Percentiles rank a stretch among this genome's conserved stretches.
Conservation (phyloP, 2,888 invertebrate species). For the Athalia cordata region DNA sequence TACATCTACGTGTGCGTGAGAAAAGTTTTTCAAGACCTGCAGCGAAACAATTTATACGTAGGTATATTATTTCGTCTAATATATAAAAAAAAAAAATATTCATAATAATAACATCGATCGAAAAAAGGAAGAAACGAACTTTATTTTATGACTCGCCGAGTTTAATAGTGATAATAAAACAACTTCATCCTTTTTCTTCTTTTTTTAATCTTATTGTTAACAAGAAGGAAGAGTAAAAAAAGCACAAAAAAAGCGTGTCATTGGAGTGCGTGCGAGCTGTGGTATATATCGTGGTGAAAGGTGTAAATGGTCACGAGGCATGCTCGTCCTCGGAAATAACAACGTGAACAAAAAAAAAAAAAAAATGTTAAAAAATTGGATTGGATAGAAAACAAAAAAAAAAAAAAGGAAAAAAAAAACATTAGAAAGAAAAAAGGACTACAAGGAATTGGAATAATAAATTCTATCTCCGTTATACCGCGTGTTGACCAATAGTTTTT, state of each 20-base stretch:
- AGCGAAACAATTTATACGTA: too few relatives aligned
- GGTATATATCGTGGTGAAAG: background rate
- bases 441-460: background rate
- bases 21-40: too few relatives aligned
- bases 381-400: background rate
- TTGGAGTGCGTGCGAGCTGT: background rate
- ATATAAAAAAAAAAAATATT: too few relatives aligned
- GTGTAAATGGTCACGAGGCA: constrained; percentile 21
- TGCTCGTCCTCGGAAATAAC: constrained; percentile 7
- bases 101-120: too few relatives aligned
- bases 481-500: constrained; percentile 41
- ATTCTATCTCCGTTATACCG: constrained; percentile 10
- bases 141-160: too few relatives aligned
- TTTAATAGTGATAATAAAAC: too few relatives aligned
- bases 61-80: too few relatives aligned
- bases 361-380: background rate
- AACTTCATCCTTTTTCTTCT: background rate
- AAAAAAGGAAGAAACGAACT: too few relatives aligned
- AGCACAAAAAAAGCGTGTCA: background rate
- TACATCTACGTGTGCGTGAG: too few relatives aligned
- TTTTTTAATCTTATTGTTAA: too few relatives aligned
- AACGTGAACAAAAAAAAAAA: background rate
- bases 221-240: background rate
- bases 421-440: background rate
- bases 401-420: background rate